Conservation (phyloP, 2,888 invertebrate species). For the Nomada fucata region DNA sequence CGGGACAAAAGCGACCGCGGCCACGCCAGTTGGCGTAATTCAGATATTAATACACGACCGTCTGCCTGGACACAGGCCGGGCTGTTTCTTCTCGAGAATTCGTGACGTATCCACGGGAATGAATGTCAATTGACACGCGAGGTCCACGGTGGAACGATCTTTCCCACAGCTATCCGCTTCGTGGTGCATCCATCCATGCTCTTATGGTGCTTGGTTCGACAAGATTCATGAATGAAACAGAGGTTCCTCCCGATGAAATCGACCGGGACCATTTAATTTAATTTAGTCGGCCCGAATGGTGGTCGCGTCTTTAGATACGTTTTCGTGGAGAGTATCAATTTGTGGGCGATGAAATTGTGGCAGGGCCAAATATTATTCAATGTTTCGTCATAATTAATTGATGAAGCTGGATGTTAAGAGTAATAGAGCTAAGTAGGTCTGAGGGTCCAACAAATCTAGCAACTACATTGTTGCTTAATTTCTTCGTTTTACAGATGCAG, state of each 20-base stretch:
- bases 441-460: no score
- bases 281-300: background rate
- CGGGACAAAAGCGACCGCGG: conserved; percentile 32
- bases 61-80: conserved; percentile 23
- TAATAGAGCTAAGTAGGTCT: no score
- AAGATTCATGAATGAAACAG: conserved; percentile 41
- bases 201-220: conserved; percentile 9
- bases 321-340: background rate
- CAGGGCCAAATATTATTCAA: no score
- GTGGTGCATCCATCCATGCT: conserved; percentile 3
- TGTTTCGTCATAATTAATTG: no score
- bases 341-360: no score
- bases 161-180: conserved; percentile 59
- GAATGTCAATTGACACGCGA: conserved; percentile 76
- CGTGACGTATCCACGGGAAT: conserved; percentile 68
- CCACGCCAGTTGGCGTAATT: conserved; percentile 59
- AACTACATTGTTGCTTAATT: no score
- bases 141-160: conserved; percentile 67
- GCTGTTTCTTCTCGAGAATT: conserved; percentile 58
- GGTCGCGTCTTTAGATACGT: background rate
- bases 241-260: background rate
- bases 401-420: no score
- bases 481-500: no score
- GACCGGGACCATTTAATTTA: background rate
- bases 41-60: conserved; percentile 58